Evolutionary conservation across 2,888 invertebrate species (phyloP).

Genomic region (Drosophila melanosoma): DNA sequence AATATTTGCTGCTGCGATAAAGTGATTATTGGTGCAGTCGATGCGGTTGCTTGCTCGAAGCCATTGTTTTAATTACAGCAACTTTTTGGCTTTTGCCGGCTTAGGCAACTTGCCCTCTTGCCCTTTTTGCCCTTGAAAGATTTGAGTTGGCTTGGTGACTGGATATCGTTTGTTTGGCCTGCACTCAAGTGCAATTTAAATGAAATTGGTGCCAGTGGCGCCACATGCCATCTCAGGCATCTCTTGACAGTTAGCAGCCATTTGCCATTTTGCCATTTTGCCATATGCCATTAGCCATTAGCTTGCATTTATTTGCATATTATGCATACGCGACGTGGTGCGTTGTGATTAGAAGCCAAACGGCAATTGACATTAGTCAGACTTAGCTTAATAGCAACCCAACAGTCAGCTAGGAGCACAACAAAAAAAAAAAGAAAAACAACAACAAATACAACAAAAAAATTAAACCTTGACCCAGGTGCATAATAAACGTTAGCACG

Average conservation of each 20-base stretch:
- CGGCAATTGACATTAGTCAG: slow-evolving; percentile 51
- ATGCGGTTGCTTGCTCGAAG: slow-evolving; percentile 27
- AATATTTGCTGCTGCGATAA: slow-evolving; percentile 44
- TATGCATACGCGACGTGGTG: slow-evolving; percentile 59
- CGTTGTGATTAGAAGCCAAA: slow-evolving; percentile 39
- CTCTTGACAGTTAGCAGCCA: slow-evolving; percentile 27
- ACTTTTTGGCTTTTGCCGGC: slow-evolving; percentile 40
- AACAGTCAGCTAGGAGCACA: not conserved
- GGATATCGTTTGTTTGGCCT: slow-evolving; percentile 41
- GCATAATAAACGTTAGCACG: slow-evolving; percentile 36
- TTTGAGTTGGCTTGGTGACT: slow-evolving; percentile 6
- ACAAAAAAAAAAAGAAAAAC: not conserved
- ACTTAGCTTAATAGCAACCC: slow-evolving; percentile 19
- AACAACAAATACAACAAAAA: not conserved
- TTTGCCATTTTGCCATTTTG: slow-evolving; percentile 2
- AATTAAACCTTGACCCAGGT: slow-evolving; percentile 64
- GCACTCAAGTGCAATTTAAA: slow-evolving; percentile 52
- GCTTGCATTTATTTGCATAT: slow-evolving; percentile 74
- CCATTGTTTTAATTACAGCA: slow-evolving; percentile 55
- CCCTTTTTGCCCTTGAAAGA: not conserved
- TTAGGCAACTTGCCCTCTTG: not conserved
- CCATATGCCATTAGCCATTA: slow-evolving; percentile 45
- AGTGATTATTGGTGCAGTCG: slow-evolving; percentile 65
- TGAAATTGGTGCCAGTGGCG: slow-evolving; percentile 35
- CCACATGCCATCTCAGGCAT: slow-evolving; percentile 31